A percentile compares a stretch with the other conserved stretches of the same genome.
phyloP scores from a whole-genome alignment of 2,797 vertebrate genomes.

The Muscicapa striata region DNA sequence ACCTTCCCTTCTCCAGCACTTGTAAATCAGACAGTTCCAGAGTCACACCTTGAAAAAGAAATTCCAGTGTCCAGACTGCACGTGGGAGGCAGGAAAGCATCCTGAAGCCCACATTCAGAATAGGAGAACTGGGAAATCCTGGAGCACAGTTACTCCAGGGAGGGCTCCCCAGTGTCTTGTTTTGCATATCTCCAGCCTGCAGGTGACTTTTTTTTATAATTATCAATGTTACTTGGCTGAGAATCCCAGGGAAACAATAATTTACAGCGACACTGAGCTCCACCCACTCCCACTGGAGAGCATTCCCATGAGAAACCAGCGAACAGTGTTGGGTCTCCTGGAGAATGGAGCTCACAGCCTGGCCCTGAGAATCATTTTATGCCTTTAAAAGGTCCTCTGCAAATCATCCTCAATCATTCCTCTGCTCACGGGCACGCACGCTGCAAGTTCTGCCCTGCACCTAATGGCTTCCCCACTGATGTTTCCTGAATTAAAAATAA shows the following conservation, averaged over 20 bases:
- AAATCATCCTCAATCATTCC: not conserved
- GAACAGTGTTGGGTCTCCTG: not conserved
- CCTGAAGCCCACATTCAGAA: not conserved
- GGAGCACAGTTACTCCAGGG: not conserved
- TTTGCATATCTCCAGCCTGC: not conserved
- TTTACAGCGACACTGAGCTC: not conserved
- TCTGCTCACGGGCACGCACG: not conserved
- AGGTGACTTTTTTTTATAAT: not conserved
- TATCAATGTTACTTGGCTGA: not conserved
- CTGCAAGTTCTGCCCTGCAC: not conserved
- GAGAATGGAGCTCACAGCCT: not conserved
- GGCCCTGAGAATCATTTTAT: not conserved
- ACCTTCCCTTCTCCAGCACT: not conserved
- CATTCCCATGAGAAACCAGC: not conserved
- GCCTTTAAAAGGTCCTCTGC: not conserved
- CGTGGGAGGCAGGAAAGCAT: not conserved
- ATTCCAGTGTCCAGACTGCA: not conserved
- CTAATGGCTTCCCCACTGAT: not conserved
- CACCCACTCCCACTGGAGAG: not conserved
- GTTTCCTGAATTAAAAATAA: not conserved
- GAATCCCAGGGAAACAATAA: not conserved
- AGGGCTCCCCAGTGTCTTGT: not conserved
- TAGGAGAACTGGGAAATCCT: not conserved
- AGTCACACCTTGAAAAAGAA: not conserved
- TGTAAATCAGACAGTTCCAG: not conserved